Evolutionary conservation across 2,797 vertebrate genomes (phyloP).

Genomic region (Nyctibius grandis): DNA sequence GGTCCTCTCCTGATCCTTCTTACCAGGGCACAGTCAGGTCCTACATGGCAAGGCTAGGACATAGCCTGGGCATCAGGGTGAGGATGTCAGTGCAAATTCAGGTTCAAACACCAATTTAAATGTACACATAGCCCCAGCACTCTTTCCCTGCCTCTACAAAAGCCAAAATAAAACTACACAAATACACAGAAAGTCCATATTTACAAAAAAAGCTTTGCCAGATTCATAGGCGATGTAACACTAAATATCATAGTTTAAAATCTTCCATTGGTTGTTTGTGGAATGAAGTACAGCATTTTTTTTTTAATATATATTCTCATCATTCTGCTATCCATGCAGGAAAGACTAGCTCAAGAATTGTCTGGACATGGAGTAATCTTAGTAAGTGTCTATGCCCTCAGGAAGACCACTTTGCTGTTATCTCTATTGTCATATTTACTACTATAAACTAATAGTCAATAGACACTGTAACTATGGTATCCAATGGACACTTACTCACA

Average conservation of each 20-base stretch:
- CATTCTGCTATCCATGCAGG: not conserved
- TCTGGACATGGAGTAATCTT: not conserved
- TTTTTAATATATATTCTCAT: not conserved
- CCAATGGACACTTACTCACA: not conserved
- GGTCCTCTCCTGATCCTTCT: not conserved
- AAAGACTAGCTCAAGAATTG: not conserved
- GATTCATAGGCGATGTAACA: fast-evolving
- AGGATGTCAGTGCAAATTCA: not conserved
- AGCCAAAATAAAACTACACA: not conserved
- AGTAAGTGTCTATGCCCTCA: not conserved
- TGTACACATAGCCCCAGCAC: not conserved
- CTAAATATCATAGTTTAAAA: not conserved
- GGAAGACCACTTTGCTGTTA: not conserved
- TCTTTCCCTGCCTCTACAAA: not conserved
- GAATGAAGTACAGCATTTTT: not conserved
- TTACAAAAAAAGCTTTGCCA: not conserved
- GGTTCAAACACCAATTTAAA: not conserved
- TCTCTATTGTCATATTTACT: not conserved
- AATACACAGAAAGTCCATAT: not conserved
- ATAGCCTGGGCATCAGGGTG: not conserved
- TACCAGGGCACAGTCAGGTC: not conserved
- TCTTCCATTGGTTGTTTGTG: not conserved
- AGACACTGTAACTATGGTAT: not conserved
- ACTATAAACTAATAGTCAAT: not conserved
- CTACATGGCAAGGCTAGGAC: not conserved